Evolutionary conservation across 2,888 invertebrate species (phyloP).

Genomic region (Coenonympha glycerion): DNA sequence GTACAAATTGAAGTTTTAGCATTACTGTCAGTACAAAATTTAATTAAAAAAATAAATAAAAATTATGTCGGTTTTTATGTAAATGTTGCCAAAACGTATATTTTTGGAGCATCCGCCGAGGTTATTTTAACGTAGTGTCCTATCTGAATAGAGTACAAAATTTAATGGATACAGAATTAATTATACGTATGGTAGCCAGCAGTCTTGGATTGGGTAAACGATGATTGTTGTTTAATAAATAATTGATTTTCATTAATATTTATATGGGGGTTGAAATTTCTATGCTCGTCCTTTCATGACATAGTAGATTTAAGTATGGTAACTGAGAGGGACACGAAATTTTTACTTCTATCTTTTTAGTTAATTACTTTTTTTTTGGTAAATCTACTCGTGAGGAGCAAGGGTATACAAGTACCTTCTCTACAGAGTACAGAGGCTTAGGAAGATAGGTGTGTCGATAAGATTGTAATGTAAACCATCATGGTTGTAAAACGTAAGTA

Average conservation of each 20-base stretch:
- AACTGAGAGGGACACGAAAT: conserved; percentile 12
- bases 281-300: too few species aligned
- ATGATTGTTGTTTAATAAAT: conserved; percentile 1
- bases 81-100: conserved; percentile 70
- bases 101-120: conserved; percentile 62
- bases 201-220: conserved; percentile 24
- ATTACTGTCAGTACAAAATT: conserved; percentile 74
- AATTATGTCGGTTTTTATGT: conserved; percentile 56
- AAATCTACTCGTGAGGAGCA: conserved; percentile 32
- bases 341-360: conserved; percentile 12
- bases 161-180: conserved; percentile 30
- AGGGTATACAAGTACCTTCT: conserved; percentile 50
- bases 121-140: conserved; percentile 61
- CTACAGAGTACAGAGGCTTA: conserved; percentile 46
- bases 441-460: conserved; percentile 48
- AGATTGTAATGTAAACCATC: conserved; percentile 60
- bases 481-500: conserved; percentile 76
- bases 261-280: conserved; percentile 13
- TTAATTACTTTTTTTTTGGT: conserved; percentile 13
- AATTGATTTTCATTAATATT: conserved; percentile 12
- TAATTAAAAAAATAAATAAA: conserved; percentile 48
- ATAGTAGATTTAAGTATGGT: too few species aligned
- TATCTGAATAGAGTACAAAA: conserved; percentile 62
- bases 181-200: conserved; percentile 36
- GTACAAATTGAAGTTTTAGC: conserved; percentile 75